Evolutionary conservation across 2,888 invertebrate genomes (phyloP), one percentile per base, ranked within the genome.

Genomic region (Microctonus aethiopoides): DNA sequence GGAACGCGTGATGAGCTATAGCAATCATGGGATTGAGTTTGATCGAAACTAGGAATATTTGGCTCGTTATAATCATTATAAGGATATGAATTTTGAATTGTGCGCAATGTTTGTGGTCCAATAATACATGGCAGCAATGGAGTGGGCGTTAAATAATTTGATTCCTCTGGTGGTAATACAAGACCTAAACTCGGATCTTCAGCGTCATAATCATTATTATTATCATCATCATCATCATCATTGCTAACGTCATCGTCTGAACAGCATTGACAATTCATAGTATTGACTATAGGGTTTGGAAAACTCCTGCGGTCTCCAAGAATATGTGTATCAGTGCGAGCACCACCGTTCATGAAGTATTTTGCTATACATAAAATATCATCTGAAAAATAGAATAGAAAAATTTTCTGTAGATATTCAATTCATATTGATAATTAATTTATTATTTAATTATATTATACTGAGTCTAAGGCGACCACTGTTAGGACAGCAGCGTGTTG

Each of bases 271-370:
- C 36, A 51, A 41, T 59, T 36, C 24, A 36, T 20, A 11, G 69
- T 24, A 20, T 56, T 62, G 24, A 26, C 39, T 7, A 56, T 16
- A 9, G 36, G 29, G 36, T 70, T 16, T 64, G 2, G 24, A 9
- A 29, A n/a, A n/a, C n/a, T n/a, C n/a, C 39, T 13, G 22, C 11
- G 60, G 5, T 24, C 11, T n/a, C 65, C 71, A 2, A 75, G 36
- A 13, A 74, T 24, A 29, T 71, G 60, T 24, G 63, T 24, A 26
- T 79, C 80, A 34, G 68, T 67, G 11, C 68, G 29, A 4, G 81
- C 79, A 11, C 83, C 83, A 41, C 78, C 80, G 20, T 72, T 74
- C 64, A 79, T 69, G 68, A 84, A 84, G 72, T 84, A 84, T 20
- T 78, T 77, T 7, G 80, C 80, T 20, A 84, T 75, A 54, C 76